Conservation (phyloP, 2,113 vertebrate species). For the Zapus hudsonius region DNA sequence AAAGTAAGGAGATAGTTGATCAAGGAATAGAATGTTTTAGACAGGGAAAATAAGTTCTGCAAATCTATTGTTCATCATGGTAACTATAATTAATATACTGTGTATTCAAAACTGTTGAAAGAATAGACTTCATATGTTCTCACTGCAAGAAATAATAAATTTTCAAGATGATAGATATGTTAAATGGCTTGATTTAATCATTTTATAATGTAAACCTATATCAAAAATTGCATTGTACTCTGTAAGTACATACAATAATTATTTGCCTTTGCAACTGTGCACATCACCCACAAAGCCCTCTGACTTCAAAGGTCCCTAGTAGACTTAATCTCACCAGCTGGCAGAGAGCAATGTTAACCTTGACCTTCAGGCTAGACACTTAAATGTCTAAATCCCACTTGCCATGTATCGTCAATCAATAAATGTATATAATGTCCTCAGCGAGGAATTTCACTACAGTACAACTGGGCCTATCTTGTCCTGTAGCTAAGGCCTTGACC, state of each 20-base stretch:
- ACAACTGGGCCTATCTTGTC: background rate
- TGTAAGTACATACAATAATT: background rate
- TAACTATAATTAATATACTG: background rate
- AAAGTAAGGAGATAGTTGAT: background rate
- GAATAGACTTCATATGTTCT: background rate
- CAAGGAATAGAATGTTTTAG: background rate
- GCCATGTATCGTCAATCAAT: background rate
- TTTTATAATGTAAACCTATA: background rate
- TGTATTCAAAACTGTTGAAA: background rate
- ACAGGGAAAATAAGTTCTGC: background rate
- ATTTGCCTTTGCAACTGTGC: background rate
- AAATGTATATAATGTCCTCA: background rate
- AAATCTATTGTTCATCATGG: background rate
- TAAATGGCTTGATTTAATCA: background rate
- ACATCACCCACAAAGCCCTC: background rate
- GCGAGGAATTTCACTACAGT: background rate
- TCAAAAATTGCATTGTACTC: background rate
- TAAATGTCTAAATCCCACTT: background rate
- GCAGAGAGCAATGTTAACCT: background rate
- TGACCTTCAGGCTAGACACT: background rate
- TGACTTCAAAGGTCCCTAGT: background rate
- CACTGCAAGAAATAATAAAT: background rate
- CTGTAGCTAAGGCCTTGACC: background rate
- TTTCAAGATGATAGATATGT: background rate
- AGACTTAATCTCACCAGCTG: background rate